Conservation (phyloP, 2,113 vertebrate genomes). For the Brachyhypopomus gauderio region DNA sequence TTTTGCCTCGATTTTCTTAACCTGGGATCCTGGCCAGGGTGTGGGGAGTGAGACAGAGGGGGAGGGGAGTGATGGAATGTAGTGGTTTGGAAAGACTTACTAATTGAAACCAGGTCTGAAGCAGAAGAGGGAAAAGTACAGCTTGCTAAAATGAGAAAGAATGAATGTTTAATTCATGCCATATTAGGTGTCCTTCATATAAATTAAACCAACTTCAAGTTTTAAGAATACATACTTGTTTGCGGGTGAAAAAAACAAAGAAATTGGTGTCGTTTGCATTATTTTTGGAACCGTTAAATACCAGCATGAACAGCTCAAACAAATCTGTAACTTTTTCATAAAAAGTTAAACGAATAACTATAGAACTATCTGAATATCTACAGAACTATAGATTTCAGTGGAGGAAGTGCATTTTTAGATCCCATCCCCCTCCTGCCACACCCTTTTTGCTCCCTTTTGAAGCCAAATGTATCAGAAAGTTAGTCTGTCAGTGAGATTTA, state of each 20-base stretch:
- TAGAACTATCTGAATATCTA: not conserved
- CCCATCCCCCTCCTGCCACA: slow-evolving; percentile 70
- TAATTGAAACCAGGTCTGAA: slow-evolving; percentile 84
- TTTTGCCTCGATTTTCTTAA: slow-evolving; percentile 63
- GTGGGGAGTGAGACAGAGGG: slow-evolving; percentile 59
- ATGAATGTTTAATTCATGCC: slow-evolving; percentile 55
- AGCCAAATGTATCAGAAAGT: slow-evolving; percentile 21
- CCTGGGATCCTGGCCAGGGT: slow-evolving; percentile 64
- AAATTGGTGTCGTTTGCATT: not conserved
- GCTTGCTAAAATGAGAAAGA: slow-evolving; percentile 54
- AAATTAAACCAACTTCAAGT: not conserved
- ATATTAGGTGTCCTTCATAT: not conserved
- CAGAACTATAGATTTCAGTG: not conserved
- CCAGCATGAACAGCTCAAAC: not conserved
- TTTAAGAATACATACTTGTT: not conserved
- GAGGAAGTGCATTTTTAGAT: slow-evolving; percentile 57
- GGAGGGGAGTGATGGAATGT: slow-evolving; percentile 79
- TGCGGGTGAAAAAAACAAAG: not conserved
- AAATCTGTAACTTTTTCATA: not conserved
- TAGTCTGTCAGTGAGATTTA: slow-evolving; percentile 1
- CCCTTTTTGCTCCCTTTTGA: slow-evolving; percentile 61
- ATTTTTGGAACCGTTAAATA: not conserved
- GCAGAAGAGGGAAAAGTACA: slow-evolving; percentile 60
- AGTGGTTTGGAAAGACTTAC: slow-evolving; percentile 83
- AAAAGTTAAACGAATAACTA: not conserved